phyloP scores from a whole-genome alignment of 2,797 vertebrate species.

The Malurus leucopterus region DNA sequence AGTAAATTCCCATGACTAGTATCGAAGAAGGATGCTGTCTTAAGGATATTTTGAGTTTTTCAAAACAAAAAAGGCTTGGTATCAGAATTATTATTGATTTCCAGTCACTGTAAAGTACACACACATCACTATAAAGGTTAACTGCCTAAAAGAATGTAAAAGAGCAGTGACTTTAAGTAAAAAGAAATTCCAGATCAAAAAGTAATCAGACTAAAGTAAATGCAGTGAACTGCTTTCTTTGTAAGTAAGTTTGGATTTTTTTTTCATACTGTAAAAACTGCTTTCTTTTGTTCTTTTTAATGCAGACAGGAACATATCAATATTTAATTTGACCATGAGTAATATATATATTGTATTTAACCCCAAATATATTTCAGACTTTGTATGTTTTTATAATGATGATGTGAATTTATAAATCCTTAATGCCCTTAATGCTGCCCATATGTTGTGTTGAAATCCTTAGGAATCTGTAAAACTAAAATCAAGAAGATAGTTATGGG shows the following conservation, averaged over 20 bases:
- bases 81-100: conserved; percentile 55
- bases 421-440: conserved; percentile 49
- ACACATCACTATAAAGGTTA: conserved; percentile 26
- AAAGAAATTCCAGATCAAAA: conserved; percentile 2
- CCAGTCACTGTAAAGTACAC: conserved; percentile 38
- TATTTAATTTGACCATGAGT: conserved; percentile 15
- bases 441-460: conserved; percentile 59
- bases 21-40: conserved; percentile 3
- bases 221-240: background rate
- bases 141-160: conserved; percentile 16
- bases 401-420: conserved; percentile 52
- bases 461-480: conserved; percentile 61
- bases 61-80: background rate
- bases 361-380: conserved; percentile 8
- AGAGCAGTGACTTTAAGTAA: background rate
- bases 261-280: background rate
- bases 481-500: conserved; percentile 43
- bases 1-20: conserved; percentile 20
- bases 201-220: background rate
- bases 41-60: conserved; percentile 25
- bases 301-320: background rate
- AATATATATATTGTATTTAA: background rate
- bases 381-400: background rate
- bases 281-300: background rate
- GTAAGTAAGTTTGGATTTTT: background rate